Evolutionary conservation across 2,888 invertebrate species (phyloP).

Genomic region (Tineola bisselliella): DNA sequence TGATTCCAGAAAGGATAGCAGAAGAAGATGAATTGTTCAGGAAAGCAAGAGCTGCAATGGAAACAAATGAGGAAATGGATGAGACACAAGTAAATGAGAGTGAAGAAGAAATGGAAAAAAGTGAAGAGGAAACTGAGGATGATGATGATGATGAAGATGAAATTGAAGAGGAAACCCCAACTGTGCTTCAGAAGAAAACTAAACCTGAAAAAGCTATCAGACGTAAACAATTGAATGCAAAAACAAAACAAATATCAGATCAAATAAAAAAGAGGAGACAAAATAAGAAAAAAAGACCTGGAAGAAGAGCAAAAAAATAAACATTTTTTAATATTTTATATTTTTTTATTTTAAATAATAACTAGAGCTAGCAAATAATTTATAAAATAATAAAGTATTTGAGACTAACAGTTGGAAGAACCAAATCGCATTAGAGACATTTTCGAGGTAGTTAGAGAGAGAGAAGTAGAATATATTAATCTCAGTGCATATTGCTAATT

Average conservation of each 20-base stretch:
- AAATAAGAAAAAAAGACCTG: constrained; percentile 37
- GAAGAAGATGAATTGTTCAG: not conserved
- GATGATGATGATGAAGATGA: constrained; percentile 11
- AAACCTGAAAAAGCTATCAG: constrained; percentile 45
- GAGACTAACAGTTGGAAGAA: not conserved
- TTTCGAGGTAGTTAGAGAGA: not conserved
- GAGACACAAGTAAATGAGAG: constrained; percentile 17
- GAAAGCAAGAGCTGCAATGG: constrained; percentile 13
- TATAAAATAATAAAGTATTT: not conserved
- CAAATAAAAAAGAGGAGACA: constrained; percentile 58
- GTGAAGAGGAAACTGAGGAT: constrained; percentile 16
- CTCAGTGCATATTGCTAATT: no score
- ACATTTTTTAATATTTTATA: not conserved
- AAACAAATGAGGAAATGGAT: constrained; percentile 20
- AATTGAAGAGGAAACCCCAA: not conserved
- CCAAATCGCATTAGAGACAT: not conserved
- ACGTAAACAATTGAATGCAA: constrained; percentile 57
- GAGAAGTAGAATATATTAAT: not conserved
- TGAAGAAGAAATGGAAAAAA: constrained; percentile 21
- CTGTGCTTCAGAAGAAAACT: constrained; percentile 15
- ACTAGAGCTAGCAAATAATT: not conserved
- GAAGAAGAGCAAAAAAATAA: not conserved
- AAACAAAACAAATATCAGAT: constrained; percentile 54
- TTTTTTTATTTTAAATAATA: constrained; percentile 9
- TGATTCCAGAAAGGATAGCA: not conserved